Percentiles rank a stretch among this genome's conserved stretches.
Evolutionary conservation across 2,888 invertebrate genomes (phyloP).

Genomic region (Lasioglossum figueresi): DNA sequence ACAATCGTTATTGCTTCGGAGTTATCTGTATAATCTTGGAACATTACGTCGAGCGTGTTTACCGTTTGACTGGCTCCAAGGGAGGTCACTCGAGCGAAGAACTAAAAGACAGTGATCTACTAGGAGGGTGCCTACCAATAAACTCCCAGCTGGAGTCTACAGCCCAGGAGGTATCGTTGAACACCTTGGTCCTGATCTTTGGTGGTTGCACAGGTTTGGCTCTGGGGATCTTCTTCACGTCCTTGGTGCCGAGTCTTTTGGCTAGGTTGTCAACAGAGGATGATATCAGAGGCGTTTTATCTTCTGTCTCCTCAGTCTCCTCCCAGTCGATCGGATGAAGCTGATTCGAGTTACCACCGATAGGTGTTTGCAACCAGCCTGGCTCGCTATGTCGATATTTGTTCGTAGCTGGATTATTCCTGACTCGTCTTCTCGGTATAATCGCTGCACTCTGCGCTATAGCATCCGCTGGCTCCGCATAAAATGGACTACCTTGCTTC

Average conservation of each 20-base stretch:
- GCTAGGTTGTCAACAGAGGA: conserved; percentile 89
- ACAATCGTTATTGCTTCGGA: background rate
- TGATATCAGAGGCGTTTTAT: conserved; percentile 85
- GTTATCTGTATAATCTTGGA: too few species aligned
- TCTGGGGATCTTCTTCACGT: conserved; percentile 85
- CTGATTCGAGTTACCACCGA: conserved; percentile 71
- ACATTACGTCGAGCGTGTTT: too few species aligned
- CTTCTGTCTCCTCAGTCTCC: conserved; percentile 80
- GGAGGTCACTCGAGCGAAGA: too few species aligned
- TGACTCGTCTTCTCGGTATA: conserved; percentile 76
- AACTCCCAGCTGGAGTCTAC: conserved; percentile 97
- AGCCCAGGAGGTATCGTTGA: conserved; percentile 88
- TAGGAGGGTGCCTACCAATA: conserved; percentile 87
- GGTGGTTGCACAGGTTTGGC: conserved; percentile 91
- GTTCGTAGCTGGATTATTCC: conserved; percentile 77
- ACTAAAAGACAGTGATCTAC: background rate
- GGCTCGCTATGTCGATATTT: conserved; percentile 82
- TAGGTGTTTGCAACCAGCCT: conserved; percentile 79
- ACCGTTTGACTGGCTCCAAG: too few species aligned
- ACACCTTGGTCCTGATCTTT: conserved; percentile 84
- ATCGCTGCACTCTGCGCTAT: conserved; percentile 85
- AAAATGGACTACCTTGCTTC: conserved; percentile 94
- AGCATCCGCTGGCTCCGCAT: conserved; percentile 95
- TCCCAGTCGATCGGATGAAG: conserved; percentile 82
- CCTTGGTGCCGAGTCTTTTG: conserved; percentile 79